Evolutionary conservation across 2,113 vertebrate genomes (phyloP).

Genomic region (Patagioenas fasciata): DNA sequence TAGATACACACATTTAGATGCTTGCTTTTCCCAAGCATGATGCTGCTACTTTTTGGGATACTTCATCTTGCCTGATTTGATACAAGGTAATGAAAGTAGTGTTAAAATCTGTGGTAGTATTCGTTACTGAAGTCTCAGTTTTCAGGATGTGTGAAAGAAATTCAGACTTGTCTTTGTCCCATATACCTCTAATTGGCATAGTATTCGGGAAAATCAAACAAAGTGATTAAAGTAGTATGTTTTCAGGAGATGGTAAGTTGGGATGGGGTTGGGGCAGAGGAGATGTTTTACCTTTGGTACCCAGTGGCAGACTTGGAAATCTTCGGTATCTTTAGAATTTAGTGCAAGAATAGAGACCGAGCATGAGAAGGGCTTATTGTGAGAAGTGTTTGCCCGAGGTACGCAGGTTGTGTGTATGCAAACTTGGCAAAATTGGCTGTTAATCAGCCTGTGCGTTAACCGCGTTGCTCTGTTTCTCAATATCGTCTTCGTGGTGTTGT

Average conservation of each 20-base stretch:
- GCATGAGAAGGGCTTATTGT: not conserved
- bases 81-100: not conserved
- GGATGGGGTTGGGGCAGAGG: not conserved
- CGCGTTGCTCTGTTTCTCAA: not conserved
- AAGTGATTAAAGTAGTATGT: not conserved
- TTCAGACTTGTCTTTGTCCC: not conserved
- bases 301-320: not conserved
- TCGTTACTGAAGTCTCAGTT: not conserved
- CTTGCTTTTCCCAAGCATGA: not conserved
- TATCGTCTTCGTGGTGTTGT: not conserved
- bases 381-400: not conserved
- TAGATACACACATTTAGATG: not conserved
- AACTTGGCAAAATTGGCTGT: not conserved
- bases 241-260: not conserved
- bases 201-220: too few species aligned
- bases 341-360: not conserved
- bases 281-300: not conserved
- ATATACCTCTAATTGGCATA: not conserved
- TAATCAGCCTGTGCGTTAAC: not conserved
- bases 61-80: not conserved
- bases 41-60: not conserved
- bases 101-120: not conserved
- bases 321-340: not conserved
- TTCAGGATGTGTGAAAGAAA: not conserved
- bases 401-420: not conserved